Evolutionary conservation across 2,888 invertebrate species (phyloP).

Genomic region (Scaptomyza parva): DNA sequence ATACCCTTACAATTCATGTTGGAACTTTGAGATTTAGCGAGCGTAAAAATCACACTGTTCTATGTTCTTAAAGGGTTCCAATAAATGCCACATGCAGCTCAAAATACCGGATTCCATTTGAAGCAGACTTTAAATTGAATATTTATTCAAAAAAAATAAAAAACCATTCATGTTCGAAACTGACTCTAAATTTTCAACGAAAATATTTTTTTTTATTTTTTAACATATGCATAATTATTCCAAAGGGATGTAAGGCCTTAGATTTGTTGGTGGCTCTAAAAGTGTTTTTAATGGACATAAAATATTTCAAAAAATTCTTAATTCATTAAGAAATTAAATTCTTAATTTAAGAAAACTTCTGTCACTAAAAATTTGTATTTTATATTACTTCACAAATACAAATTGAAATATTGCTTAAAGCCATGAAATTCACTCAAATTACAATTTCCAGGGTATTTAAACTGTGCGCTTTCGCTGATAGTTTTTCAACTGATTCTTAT

Average conservation of each 20-base stretch:
- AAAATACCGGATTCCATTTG: neutral
- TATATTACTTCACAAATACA: no score
- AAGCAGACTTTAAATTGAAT: neutral
- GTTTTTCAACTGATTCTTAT: constrained; percentile 43
- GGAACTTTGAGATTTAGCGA: constrained; percentile 27
- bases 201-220: neutral
- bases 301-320: no score
- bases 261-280: no score
- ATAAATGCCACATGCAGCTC: neutral
- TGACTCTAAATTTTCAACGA: neutral
- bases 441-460: constrained; percentile 24
- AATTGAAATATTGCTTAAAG: no score
- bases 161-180: neutral
- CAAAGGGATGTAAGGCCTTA: neutral
- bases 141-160: neutral
- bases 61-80: neutral
- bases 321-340: no score
- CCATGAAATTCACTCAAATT: no score
- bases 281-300: no score
- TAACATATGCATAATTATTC: neutral
- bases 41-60: constrained; percentile 12
- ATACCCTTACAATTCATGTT: constrained; percentile 43
- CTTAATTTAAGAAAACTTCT: no score
- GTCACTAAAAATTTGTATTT: no score
- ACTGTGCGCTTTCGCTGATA: neutral